A percentile compares a stretch with the other conserved stretches of the same genome.
These are phyloP conservation scores for Scomber japonicus DNA, from an alignment of 2,113 vertebrate genomes.

Conservation along the genomic window DNA sequence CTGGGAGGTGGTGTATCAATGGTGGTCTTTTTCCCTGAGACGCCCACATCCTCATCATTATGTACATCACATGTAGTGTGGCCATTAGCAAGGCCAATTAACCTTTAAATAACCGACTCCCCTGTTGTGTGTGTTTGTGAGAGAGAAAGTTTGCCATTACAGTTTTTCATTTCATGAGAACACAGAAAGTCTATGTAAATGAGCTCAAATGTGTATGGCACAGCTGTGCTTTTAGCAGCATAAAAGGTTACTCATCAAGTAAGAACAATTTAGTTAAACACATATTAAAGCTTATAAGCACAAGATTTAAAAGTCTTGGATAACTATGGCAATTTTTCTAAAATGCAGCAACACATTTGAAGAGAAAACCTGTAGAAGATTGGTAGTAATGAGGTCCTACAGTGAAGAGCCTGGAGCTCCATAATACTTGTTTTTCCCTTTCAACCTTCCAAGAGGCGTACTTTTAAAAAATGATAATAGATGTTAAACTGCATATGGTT, in stretches of 20 bases:
- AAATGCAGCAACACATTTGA: constrained; percentile 24
- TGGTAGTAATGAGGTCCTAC: constrained; percentile 36
- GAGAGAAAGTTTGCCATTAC: constrained; percentile 11
- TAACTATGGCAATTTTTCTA: constrained; percentile 10
- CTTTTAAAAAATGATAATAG: constrained; percentile 45
- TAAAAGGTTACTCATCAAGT: constrained; percentile 21
- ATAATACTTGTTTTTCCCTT: constrained; percentile 37
- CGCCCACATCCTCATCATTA: constrained; percentile 62
- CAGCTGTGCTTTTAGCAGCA: constrained; percentile 1
- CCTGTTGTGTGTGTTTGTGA: constrained; percentile 48
- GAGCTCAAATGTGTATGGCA: background rate
- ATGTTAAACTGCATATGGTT: constrained; percentile 44
- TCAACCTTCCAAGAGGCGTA: constrained; percentile 57
- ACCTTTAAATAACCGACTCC: constrained; percentile 55
- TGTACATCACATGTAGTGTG: constrained; percentile 49
- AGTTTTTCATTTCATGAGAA: constrained; percentile 31
- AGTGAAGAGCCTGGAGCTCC: constrained; percentile 42
- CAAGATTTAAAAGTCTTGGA: constrained; percentile 11
- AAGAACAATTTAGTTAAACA: constrained; percentile 22
- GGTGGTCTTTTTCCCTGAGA: constrained; percentile 51
- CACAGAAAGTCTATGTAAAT: constrained; percentile 32
- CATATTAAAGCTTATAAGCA: constrained; percentile 40
- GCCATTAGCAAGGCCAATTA: constrained; percentile 62
- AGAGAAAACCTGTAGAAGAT: constrained; percentile 26
- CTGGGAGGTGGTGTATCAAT: constrained; percentile 32